Evolutionary conservation across 1,140 invertebrate species (phyloP), one percentile per base, ranked within the genome.

Genomic region (Dermatophagoides farinae): DNA sequence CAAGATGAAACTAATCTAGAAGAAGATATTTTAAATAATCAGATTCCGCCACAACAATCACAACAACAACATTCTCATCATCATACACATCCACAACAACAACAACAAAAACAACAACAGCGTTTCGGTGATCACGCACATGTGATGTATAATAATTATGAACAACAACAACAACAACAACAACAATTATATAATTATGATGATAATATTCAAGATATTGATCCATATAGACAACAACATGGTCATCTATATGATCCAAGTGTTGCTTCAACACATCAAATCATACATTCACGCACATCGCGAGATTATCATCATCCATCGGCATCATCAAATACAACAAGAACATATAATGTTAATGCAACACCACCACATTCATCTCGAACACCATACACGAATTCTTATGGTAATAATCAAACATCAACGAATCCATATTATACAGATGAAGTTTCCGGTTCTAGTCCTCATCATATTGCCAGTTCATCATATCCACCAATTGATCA

Each of bases 401-500:
- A n/a, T 44, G 14, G 2, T 44, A 44, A n/a, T n/a, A 44, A 44
- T 44, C 14, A 44, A 44, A 44, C 18, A 20, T 44, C 5, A 44
- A 44, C 18, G 5, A 44, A 44, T 44, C 18, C 18, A 4, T 22
- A 49, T 18, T 2, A 22, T 1, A 9, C 4, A 18, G 23, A 18
- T 49, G 43, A n/a, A 44, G 8, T 31, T 31, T 31, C 31, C 31
- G 31, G 31, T 31, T 4, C 8, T 31, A 8, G 31, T 8, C 31
- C 8, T 31, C 31, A 31, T 31, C 31, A 31, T 31, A 8, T 8
- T 5, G 2, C 2, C 14, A 38, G 5, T 23, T 38, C 53, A 4
- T 55, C 53, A 11, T 55, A 55, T 44, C 53, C 53, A 14, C 53
- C 53, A 20, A 55, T 39, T 44, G 6, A 55, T 25, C 25, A 44